Evolutionary conservation across 2,888 invertebrate genomes (phyloP), one percentile per base, ranked within the genome.

Genomic region (Dryobota labecula): DNA sequence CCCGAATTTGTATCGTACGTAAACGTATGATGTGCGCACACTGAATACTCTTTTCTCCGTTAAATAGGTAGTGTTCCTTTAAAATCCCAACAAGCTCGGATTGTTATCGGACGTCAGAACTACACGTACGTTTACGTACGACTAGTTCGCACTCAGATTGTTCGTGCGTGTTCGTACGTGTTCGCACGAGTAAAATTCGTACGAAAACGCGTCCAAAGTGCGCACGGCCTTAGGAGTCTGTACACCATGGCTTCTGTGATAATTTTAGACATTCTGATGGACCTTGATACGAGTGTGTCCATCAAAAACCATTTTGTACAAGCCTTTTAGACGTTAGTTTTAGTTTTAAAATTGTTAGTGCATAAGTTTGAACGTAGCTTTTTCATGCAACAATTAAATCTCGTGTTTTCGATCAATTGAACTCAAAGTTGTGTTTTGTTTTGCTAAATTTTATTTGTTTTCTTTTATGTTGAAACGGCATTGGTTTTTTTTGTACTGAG

Each of bases 401-500:
- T 83, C 65, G 77, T 70, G 77, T 81, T 74, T 78, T 84, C 78
- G 76, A 84, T 81, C 80, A 75, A 71, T 83, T 75, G 78, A 80
- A 84, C 83, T 70, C 61, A 38, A 75, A 73, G 87, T 88, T 88
- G 86, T 86, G 89, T 91, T 92, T 89, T 90, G 88, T 84, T 91
- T 92, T 90, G 84, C 82, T 74, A 91, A 90, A 90, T 90, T 91
- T 89, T 91, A 90, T 89, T 81, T 87, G 78, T 86, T 80, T 82
- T 76, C 64, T 83, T 84, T 70, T 86, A 64, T 68, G 70, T 76
- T 76, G 69, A 69, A 76, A 68, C 63, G 73, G 76, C 61, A 77
- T 77, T 73, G 41, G 70, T 76, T 72, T 78, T 82, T 76, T 73
- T 75, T 57, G 36, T 80, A 72, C 60, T 70, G 56, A 78, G 88